Evolutionary conservation across 2,888 invertebrate genomes (phyloP), one percentile per base, ranked within the genome.

Genomic region (Pegoplata infirma): DNA sequence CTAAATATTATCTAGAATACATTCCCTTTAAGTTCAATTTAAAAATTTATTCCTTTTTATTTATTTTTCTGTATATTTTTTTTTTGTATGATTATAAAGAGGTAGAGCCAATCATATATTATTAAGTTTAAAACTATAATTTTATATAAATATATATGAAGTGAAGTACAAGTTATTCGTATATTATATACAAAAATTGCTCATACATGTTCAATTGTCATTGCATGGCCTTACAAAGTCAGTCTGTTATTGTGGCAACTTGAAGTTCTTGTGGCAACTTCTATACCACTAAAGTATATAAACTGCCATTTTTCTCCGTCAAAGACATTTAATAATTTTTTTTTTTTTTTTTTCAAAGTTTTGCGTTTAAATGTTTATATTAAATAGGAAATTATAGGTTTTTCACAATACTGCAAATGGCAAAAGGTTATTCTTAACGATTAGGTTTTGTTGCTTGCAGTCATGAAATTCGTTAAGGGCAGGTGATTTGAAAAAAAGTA

Each of bases 111-210:
- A 78, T 74, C 63, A 63, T 67, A 63, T 79, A 59, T 79, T 79
- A 79, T 79, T 79, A 79, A 64, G 44, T 79, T 32, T 71, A 79
- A 75, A 79, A 75, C 79, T 79, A 75, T 79, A 79, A 79, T 79
- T 79, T 78, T 28, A 67, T 66, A 25, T 63, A 32, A 28, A 63
- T 49, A 32, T 63, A 49, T 40, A 40, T 40, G 36, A 40, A n/a
- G 14, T n/a, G 36, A 40, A 1, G 12, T 40, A 40, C n/a, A 40
- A 40, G 36, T 40, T 40, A 40, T 40, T n/a, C 36, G 36, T n/a
- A 25, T 12, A 67, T 74, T 74, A 51, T 44, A n/a, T n/a, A n/a
- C 51, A 21, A 46, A 76, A 76, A 76, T 76, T 76, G 75, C 68
- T 63, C n/a, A 69, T 49, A 76, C 75, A 76, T 76, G 75, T 69